Base-by-base conservation (phyloP, 2,888 invertebrate species). In the Diarsia rubi region DNA sequence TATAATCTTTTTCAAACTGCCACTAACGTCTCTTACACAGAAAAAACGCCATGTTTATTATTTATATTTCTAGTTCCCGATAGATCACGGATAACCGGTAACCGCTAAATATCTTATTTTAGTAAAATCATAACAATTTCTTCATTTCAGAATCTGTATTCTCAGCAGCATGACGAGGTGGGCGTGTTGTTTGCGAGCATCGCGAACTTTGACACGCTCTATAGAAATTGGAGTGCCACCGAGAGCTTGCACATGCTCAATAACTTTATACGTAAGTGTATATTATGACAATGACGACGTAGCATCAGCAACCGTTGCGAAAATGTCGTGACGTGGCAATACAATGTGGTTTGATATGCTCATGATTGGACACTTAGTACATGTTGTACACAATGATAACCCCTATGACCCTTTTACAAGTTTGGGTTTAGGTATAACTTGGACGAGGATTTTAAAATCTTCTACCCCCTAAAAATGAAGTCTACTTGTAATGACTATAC, bases 181-280 rank as follows among this genome's bases (percentile, higher is more conserved):
- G 99, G 99, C 62, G 99, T 99, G 2, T 98, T 99, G 98, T 99
- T 99, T 95, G 99, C 99, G 14, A 99, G 99, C 73, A 99, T 99
- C 87, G 98, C 99, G 5, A 99, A 99, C 96, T 99, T 99, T 94
- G 98, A 99, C 81, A 99, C 99, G 94, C 99, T 99, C 95, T 99
- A 99, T 96, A 99, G 99, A 2, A 99, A 99, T 94, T 99, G 99
- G 96, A 99, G 99, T 92, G 99, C 99, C 37, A 98, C 99, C 91
- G 99, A 99, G 92, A 99, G 99, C 95, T 99, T 99, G 91, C 97
- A 99, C 72, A 97, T 99, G 85, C 97, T 99, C 74, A 99, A 99
- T 96, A 99, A 99, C 97, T 99, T 99, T 89, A 99, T 99, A 91
- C 99, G 99, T 98, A 73, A 65, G 52, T 12, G 0, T 0, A 16